Base-by-base conservation (phyloP, 2,797 vertebrate species). In the Molossus alvarezi region DNA sequence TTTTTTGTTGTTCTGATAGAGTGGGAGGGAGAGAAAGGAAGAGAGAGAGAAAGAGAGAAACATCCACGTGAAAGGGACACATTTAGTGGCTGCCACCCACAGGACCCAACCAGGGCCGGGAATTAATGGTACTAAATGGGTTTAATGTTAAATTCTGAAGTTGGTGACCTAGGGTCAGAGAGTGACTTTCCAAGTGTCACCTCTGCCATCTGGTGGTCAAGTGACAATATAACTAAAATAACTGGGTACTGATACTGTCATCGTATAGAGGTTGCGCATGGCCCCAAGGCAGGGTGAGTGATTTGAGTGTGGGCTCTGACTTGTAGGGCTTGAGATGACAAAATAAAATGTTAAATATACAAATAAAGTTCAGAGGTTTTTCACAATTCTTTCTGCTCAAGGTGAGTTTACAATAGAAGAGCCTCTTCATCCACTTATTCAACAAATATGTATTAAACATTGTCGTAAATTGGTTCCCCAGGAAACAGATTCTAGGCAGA, bases 121-220 rank as follows among this genome's bases (percentile, higher is more conserved):
- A 94, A 97, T 93, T 96, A 95, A 96, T 88, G 87, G 81, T 41
- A 73, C 65, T 64, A 95, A 96, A 71, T 90, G 92, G n/a, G 69
- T 94, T 96, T 88, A 67, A 90, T 75, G 64, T 92, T 96, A 85
- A 97, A 93, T 92, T 60, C 45, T 85, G 23, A 53, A 64, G 33
- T 73, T 53, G 48, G 27, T 81, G 90, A 94, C 95, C 89, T 29
- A 75, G 37, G 84, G 94, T 75, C 95, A 92, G 73, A 86, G 33
- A 69, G 27, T 71, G 69, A 27, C 64, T 95, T 93, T 94, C 15
- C 92, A 81, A 79, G 53, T 17, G 81, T 96, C 94, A 95, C 95
- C 92, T 93, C 94, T 96, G 94, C 94, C 94, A 92, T 95, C 96
- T 94, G 84, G 76, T 94, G 93, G 97, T 77, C 95, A 96, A 95